Evolutionary conservation across 2,888 invertebrate genomes (phyloP).

Genomic region (Hyalella azteca): DNA sequence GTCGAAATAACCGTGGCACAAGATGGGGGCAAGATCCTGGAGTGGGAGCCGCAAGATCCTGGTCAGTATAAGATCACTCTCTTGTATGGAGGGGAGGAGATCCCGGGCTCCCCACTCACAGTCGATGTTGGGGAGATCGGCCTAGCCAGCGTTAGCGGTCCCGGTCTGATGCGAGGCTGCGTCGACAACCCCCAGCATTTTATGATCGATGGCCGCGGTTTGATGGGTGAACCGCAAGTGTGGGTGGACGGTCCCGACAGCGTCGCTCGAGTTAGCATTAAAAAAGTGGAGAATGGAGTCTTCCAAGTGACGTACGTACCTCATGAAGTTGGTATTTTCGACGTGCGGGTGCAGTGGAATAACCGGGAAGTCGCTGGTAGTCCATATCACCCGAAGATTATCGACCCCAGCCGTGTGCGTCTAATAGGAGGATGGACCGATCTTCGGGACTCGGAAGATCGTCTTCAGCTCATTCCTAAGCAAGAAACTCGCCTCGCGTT

Average conservation of each 20-base stretch:
- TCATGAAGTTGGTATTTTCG: conserved; percentile 88
- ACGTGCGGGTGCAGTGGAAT: conserved; percentile 78
- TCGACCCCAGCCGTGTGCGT: conserved; percentile 69
- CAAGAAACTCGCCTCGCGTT: conserved; percentile 73
- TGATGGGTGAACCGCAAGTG: conserved; percentile 65
- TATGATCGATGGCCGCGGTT: conserved; percentile 66
- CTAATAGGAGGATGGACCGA: conserved; percentile 86
- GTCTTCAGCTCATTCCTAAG: conserved; percentile 65
- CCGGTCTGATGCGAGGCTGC: conserved; percentile 68
- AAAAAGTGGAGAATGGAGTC: conserved; percentile 69
- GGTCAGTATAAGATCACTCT: conserved; percentile 75
- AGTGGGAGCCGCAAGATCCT: conserved; percentile 83
- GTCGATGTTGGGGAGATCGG: conserved; percentile 70
- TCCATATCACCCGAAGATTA: conserved; percentile 81
- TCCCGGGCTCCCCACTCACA: conserved; percentile 67
- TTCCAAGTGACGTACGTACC: conserved; percentile 88
- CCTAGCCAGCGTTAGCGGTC: conserved; percentile 69
- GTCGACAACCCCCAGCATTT: conserved; percentile 68
- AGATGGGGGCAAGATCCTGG: conserved; percentile 76
- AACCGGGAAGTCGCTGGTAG: conserved; percentile 70
- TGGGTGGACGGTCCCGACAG: conserved; percentile 70
- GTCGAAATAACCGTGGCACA: conserved; percentile 71
- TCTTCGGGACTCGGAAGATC: conserved; percentile 72
- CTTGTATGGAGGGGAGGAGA: conserved; percentile 68
- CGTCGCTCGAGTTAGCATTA: conserved; percentile 67